Base-by-base conservation (phyloP, 2,888 invertebrate species). In the Eubasilissa splendida region DNA sequence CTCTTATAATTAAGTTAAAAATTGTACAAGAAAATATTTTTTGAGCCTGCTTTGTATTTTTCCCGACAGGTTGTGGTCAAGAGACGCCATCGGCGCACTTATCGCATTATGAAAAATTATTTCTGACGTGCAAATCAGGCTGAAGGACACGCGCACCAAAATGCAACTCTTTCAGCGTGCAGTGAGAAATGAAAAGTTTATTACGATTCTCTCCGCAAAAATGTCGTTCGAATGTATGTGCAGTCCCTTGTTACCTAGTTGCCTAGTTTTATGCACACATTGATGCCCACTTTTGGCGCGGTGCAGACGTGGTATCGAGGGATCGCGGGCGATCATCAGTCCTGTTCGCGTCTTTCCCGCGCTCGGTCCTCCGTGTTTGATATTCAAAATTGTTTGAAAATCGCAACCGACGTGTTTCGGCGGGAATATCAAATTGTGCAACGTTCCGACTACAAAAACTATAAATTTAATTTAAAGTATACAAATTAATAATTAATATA, bases 331-430 rank as follows among this genome's bases (percentile, higher is more conserved):
- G 52, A 52, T 22, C 60, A 63, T 63, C 76, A 76, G 76, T 76
- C 52, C 52, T 52, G 31, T 76, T 53, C 63, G 76, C 63, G 63
- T 50, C 50, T 76, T 76, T 76, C 63, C 76, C 60, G 76, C 76
- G 76, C 22, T 42, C 58, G 76, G 76, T 76, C 53, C 53, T 76
- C 3, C 2, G 68, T 11, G 63, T 76, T 76, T 52, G 50, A 53
- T 63, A 52, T 65, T 63, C 76, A 33, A 71, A 56, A n/a, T 8
- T n/a, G 58, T 71, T 54, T 42, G 9, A 66, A 42, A 33, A n/a
- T n/a, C 14, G 71, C 71, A 54, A 31, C 14, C 53, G 58, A n/a
- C 54, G 11, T 7, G 9, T 71, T 56, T 53, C 54, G 53, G 31
- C 71, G 71, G 53, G n/a, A 53, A 58, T n/a, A n/a, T 58, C n/a